Conservation (phyloP, 2,797 vertebrate genomes). For the Phaenicophaeus curvirostris region DNA sequence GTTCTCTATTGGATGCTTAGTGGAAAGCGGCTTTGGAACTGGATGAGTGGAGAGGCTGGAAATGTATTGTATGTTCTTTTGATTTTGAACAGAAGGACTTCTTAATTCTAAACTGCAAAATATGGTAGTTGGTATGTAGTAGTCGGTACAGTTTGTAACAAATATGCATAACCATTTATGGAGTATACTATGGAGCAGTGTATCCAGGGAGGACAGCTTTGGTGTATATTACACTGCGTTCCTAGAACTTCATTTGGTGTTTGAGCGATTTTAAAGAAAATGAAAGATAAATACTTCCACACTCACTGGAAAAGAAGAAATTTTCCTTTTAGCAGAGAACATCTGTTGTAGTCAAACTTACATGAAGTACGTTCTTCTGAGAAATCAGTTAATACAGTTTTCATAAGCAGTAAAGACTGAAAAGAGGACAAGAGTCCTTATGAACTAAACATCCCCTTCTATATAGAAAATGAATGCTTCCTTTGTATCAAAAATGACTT, state of each 20-base stretch:
- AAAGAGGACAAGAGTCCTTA: background rate
- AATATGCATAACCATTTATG: background rate
- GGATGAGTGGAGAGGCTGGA: constrained; percentile 10
- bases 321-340: constrained; percentile 31
- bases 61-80: constrained; percentile 2
- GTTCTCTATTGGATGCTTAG: background rate
- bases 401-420: background rate
- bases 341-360: constrained; percentile 33
- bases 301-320: constrained; percentile 21
- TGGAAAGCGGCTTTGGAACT: background rate
- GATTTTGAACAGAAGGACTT: background rate
- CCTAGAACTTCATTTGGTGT: constrained; percentile 23
- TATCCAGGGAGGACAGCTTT: background rate
- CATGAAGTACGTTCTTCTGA: background rate
- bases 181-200: background rate
- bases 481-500: background rate
- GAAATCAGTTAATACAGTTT: background rate
- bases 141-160: background rate
- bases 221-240: background rate
- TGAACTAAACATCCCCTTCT: background rate
- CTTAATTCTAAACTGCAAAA: background rate
- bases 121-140: background rate
- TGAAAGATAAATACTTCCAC: constrained; percentile 35
- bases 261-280: background rate
- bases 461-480: background rate